These are phyloP conservation scores for Phainopepla nitens DNA, from an alignment of 2,113 vertebrate genomes.

Conservation along the genomic window DNA sequence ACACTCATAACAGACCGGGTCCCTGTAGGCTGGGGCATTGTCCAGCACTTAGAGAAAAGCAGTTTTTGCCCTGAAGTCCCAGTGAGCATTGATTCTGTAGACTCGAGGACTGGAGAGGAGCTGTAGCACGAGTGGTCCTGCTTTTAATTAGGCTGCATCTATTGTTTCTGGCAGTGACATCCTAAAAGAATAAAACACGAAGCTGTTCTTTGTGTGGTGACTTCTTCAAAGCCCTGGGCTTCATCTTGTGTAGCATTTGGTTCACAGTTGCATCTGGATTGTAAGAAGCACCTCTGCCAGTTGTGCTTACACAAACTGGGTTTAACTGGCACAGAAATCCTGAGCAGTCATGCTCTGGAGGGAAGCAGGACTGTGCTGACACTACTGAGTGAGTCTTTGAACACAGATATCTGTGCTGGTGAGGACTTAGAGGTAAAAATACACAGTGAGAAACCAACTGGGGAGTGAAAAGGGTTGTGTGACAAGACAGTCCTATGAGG, in stretches of 20 bases:
- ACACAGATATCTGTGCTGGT: neutral
- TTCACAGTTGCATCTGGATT: neutral
- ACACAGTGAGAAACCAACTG: neutral
- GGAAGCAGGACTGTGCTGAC: neutral
- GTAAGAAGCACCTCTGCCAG: neutral
- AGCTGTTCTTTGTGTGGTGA: neutral
- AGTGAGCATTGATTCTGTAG: neutral
- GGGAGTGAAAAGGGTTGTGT: neutral
- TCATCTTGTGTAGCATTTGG: neutral
- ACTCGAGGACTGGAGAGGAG: neutral
- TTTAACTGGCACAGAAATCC: neutral
- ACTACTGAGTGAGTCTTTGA: neutral
- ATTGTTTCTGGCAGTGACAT: neutral
- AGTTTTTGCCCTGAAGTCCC: neutral
- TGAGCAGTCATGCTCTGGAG: fast-evolving
- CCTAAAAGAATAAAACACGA: neutral
- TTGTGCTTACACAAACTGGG: fast-evolving
- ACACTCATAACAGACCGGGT: neutral
- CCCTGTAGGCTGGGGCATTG: neutral
- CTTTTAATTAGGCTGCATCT: slow-evolving; percentile 15
- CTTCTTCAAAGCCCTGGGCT: neutral
- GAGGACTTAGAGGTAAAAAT: neutral
- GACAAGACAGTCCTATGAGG: neutral
- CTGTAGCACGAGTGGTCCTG: neutral
- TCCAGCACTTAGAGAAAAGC: neutral